Base-by-base conservation (phyloP, 2,113 vertebrate species). In the Perca fluviatilis region DNA sequence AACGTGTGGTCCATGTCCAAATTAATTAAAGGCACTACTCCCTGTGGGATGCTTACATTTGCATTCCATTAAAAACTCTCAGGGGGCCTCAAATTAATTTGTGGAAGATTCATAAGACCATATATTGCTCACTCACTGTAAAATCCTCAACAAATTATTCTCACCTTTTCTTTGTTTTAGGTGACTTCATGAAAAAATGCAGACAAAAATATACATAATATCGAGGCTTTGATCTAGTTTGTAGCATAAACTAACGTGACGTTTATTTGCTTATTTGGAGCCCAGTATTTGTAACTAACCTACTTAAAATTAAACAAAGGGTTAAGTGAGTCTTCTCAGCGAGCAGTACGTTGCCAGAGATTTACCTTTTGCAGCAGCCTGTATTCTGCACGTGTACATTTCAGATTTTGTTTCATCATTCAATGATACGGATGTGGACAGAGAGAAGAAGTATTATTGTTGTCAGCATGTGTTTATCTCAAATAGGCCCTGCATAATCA, bases 401-500 rank as follows among this genome's bases (percentile, higher is more conserved):
- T 89, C 82, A 80, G 71, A 87, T 88, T 71, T 84, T 3, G 27
- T 89, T 86, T 82, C 67, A 84, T 88, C 79, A 84, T 70, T 36
- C 43, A 49, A 74, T 83, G 76, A 89, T 65, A 82, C 15, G 36
- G 78, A 88, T 70, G 67, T 82, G 76, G 67, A 84, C 64, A 73
- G 83, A 86, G 84, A 86, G 86, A 88, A 36, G 57, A 81, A 77
- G 84, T 76, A 82, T 83, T 84, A 83, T 84, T 91, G 68, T 84
- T 88, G 85, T 88, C 82, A 91, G 86, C 74, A 50, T 80, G 85
- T 67, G 77, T 92, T 92, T 88, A 86, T 88, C 85, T 85, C 78
- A 77, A 88, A 86, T 79, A 78, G 66, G 84, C 61, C 53, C 11
- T 15, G 62, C 69, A 73, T 85, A 82, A 83, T 88, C 76, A 86